These are phyloP conservation scores for Echinops telfairi DNA, from an alignment of 2,113 vertebrate species.

Conservation along the genomic window DNA sequence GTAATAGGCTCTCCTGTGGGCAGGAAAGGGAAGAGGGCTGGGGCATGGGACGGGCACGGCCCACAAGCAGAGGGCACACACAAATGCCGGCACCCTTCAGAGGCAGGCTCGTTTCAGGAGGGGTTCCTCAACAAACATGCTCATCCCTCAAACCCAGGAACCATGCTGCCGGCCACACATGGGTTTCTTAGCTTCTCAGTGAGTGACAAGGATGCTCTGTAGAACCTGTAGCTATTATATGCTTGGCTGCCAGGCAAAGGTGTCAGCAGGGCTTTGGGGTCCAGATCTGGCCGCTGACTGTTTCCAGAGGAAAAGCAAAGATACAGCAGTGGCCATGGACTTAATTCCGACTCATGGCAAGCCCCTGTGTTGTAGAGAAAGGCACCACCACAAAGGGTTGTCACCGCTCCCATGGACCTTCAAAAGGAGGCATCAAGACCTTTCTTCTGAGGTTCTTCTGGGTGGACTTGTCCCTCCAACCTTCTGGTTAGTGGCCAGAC, in stretches of 20 bases:
- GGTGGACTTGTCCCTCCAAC: too few relatives aligned
- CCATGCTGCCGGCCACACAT: neutral
- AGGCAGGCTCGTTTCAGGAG: neutral
- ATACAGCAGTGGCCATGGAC: neutral
- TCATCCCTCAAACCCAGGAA: neutral
- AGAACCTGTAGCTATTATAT: neutral
- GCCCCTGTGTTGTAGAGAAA: neutral
- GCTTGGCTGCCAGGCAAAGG: neutral
- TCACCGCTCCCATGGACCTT: neutral
- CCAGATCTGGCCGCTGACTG: conserved; percentile 1
- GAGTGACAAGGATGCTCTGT: neutral
- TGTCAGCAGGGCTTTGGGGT: neutral
- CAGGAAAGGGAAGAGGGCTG: conserved; percentile 42
- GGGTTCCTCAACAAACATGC: neutral
- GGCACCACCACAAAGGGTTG: neutral
- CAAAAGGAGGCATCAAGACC: neutral
- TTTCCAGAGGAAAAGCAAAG: neutral
- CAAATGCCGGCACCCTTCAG: neutral
- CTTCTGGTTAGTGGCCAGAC: neutral
- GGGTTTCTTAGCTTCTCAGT: neutral
- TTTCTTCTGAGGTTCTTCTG: too few relatives aligned
- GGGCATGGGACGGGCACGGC: neutral
- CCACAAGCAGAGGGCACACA: neutral
- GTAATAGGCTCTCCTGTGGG: conserved; percentile 73
- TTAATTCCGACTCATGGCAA: neutral